A percentile compares a stretch with the other conserved stretches of the same genome.
Evolutionary conservation across 1,140 invertebrate genomes (phyloP).

Genomic region (Saccostrea cuccullata): DNA sequence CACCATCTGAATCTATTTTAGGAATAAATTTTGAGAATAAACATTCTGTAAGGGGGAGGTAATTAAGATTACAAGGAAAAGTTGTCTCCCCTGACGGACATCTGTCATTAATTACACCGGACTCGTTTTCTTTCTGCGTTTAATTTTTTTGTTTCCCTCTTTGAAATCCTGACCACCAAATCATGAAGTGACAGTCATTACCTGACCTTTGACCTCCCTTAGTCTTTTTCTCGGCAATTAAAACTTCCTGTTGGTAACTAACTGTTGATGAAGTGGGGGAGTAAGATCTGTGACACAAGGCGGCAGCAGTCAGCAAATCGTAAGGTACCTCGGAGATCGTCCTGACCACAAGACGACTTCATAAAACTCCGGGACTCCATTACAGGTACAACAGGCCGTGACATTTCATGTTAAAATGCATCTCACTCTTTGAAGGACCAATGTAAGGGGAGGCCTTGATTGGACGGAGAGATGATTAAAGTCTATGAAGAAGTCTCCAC

Average conservation of each 20-base stretch:
- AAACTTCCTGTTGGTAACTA: neutral
- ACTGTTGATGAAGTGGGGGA: neutral
- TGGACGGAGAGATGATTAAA: neutral
- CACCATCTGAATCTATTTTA: neutral
- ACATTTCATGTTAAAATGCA: neutral
- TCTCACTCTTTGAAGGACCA: neutral
- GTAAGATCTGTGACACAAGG: neutral
- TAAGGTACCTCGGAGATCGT: neutral
- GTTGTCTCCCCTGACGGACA: constrained; percentile 6
- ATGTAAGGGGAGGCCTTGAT: neutral
- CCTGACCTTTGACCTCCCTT: neutral
- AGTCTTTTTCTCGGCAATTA: neutral
- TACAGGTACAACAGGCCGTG: neutral
- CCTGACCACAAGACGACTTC: neutral
- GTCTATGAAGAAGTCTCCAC: neutral
- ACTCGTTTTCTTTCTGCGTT: neutral
- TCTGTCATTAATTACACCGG: neutral
- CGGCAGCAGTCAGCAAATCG: neutral
- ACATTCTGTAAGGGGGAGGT: neutral
- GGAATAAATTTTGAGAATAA: neutral
- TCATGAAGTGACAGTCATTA: neutral
- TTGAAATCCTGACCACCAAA: neutral
- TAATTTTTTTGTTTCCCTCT: neutral
- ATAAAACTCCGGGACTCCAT: neutral
- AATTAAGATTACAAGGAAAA: neutral